Percentiles rank a stretch among this genome's conserved stretches.
Conservation (phyloP, 2,113 vertebrate genomes). For the Mesembrinibis cayennensis region DNA sequence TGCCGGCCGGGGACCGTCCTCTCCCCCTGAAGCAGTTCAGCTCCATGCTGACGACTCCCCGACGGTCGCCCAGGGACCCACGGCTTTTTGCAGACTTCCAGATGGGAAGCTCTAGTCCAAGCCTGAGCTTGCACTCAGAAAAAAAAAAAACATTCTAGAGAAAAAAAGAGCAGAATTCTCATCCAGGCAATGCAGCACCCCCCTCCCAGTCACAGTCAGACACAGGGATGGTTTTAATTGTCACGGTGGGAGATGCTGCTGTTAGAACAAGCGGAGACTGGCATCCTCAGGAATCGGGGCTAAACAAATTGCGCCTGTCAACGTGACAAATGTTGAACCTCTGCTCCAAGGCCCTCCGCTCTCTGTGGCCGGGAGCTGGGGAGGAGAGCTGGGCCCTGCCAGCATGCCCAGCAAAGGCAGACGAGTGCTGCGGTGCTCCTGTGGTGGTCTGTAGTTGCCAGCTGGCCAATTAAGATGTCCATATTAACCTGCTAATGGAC, state of each 20-base stretch:
- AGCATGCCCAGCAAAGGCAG: background rate
- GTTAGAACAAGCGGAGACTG: background rate
- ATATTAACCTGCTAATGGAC: background rate
- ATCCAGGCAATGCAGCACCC: background rate
- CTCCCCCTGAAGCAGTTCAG: background rate
- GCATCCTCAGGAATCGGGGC: background rate
- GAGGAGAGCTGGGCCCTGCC: background rate
- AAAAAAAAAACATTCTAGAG: background rate
- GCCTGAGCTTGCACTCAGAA: fast-evolving
- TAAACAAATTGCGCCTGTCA: fast-evolving
- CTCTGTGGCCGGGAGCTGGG: fast-evolving
- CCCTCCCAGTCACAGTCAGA: background rate
- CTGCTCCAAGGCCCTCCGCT: background rate
- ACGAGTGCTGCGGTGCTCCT: too few species aligned
- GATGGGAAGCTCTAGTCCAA: background rate
- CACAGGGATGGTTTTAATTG: background rate
- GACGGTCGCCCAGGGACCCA: fast-evolving
- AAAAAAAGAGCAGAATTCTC: background rate
- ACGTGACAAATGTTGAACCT: background rate
- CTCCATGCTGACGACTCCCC: background rate
- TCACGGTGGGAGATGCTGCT: background rate
- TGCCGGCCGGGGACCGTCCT: fast-evolving
- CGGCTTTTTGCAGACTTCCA: background rate
- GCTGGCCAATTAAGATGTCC: background rate
- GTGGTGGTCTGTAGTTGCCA: fast-evolving